Base-by-base conservation (phyloP, 1,140 invertebrate species). In the Reticulitermes speratus region DNA sequence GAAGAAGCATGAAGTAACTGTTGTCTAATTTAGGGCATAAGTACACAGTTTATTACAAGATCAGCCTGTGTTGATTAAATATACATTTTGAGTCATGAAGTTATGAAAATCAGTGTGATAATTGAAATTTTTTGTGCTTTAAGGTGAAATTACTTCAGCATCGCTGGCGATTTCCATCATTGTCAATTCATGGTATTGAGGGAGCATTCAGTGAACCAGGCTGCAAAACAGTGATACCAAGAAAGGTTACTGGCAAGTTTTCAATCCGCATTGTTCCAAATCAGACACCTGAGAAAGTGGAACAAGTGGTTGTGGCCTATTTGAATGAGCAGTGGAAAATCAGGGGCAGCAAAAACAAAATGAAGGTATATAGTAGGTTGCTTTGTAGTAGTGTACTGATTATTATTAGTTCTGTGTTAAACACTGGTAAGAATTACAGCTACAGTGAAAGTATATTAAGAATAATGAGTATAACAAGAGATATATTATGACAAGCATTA, bases 221-320 rank as follows among this genome's bases (percentile, higher is more conserved):
- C 82, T 94, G 95, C 48, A 99, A 99, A 90, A 99, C 98, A 87
- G 98, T 99, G 0, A 99, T 99, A 89, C 98, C 98, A 3, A 92
- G 94, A 69, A 98, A 98, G 91, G 98, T 99, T 0, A 96, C 95
- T 89, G 98, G 98, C 52, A 99, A 99, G 91, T 99, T 99, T 90
- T 99, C 98, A 0, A 96, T 99, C 88, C 94, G 98, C 88, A 94
- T 98, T 88, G 98, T 99, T 0, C 98, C 98, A 2, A 93, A 99
- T 90, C 97, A 98, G 93, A 94, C 94, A 75, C 97, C 97, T 2
- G 93, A 95, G 59, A 93, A 95, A 88, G 94, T 98, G 52, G 94
- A 94, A 86, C 91, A 96, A 88, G 93, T 94, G 83, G 97, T 98
- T 2, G 91, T 93, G 19, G 93, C 94, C 32, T 96, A 98, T 91